These are phyloP conservation scores for Bombus vancouverensis DNA, from an alignment of 1,140 invertebrate species.

Conservation along the genomic window DNA sequence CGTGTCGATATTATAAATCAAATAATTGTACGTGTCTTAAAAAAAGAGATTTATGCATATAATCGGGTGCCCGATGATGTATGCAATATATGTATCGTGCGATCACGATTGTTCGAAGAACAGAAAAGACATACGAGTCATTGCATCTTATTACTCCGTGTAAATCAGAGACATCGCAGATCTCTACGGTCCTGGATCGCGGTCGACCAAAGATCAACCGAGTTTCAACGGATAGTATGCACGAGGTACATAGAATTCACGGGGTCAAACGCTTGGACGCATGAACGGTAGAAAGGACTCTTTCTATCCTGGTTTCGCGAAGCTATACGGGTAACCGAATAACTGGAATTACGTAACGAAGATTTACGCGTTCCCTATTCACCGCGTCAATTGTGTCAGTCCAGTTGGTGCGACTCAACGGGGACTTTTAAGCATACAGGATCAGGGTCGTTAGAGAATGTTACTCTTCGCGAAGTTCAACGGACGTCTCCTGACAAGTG, in stretches of 20 bases:
- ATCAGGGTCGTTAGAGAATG: constrained; percentile 15
- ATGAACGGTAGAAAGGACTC: neutral
- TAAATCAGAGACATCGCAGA: constrained; percentile 24
- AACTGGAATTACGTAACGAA: constrained; percentile 30
- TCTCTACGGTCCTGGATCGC: neutral
- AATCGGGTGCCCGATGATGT: neutral
- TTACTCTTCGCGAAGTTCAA: neutral
- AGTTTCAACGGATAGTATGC: neutral
- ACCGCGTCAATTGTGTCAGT: neutral
- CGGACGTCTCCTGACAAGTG: neutral
- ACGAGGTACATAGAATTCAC: neutral
- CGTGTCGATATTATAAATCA: neutral
- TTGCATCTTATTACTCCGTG: constrained; percentile 14
- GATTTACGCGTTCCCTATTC: constrained; percentile 9
- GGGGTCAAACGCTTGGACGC: neutral
- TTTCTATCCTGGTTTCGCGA: too few relatives aligned
- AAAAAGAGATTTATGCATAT: neutral
- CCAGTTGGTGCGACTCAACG: neutral
- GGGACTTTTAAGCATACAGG: neutral
- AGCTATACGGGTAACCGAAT: neutral
- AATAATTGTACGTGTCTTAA: neutral
- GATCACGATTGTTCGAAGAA: neutral
- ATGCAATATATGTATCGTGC: neutral
- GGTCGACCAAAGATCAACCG: constrained; percentile 18
- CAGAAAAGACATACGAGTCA: neutral